phyloP scores from a whole-genome alignment of 2,113 vertebrate genomes.

The Petrocephalus microphthalmus region DNA sequence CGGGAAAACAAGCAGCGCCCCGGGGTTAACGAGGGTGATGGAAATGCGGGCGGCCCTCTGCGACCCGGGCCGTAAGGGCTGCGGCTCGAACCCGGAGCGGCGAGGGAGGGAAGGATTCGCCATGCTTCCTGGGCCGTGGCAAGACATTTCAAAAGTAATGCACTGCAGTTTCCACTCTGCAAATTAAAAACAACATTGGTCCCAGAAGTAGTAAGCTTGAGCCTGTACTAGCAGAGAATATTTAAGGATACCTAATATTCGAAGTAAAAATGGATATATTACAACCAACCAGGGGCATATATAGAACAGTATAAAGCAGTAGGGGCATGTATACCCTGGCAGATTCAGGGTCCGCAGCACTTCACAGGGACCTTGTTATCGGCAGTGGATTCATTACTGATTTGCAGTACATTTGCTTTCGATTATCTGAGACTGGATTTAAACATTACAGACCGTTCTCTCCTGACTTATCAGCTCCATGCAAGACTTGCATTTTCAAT shows the following conservation, averaged over 20 bases:
- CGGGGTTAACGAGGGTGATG: not conserved
- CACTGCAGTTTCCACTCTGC: not conserved
- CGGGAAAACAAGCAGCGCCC: slow-evolving; percentile 7
- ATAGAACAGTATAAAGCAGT: not conserved
- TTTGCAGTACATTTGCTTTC: not conserved
- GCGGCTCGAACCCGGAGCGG: not conserved
- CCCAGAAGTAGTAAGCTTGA: not conserved
- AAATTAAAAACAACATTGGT: not conserved
- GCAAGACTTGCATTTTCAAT: not conserved
- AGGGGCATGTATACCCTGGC: not conserved
- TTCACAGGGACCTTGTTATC: not conserved
- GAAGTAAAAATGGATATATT: not conserved
- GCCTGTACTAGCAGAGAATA: not conserved
- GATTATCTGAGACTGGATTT: not conserved
- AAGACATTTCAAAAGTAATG: not conserved
- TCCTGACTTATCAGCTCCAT: not conserved
- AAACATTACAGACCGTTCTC: not conserved
- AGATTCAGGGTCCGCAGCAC: not conserved
- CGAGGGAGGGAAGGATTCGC: not conserved
- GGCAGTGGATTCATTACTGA: not conserved
- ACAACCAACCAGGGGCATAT: not conserved
- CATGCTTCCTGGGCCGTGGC: not conserved
- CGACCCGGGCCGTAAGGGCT: not conserved
- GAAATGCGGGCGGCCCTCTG: not conserved
- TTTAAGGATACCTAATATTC: not conserved